Percentiles rank a stretch among this genome's conserved stretches.
Evolutionary conservation across 2,113 vertebrate species (phyloP).

Genomic region (Equus quagga): DNA sequence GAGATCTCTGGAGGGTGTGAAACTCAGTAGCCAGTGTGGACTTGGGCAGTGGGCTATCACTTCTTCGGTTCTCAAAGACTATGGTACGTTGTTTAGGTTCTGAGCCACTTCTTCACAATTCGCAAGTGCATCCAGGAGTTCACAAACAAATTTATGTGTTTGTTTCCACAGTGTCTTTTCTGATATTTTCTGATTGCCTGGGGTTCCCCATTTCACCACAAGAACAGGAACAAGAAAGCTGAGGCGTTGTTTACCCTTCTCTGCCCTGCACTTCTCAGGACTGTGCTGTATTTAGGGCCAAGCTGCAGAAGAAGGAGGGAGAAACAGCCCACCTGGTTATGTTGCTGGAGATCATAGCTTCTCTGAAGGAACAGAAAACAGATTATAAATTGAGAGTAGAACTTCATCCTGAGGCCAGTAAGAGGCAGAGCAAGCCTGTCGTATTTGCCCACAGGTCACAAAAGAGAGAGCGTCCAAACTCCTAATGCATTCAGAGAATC

Average conservation of each 20-base stretch:
- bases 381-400: too few relatives aligned
- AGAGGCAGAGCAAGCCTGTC: neutral
- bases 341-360: neutral
- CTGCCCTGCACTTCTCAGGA: neutral
- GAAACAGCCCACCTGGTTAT: neutral
- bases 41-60: neutral
- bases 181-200: neutral
- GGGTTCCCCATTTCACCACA: neutral
- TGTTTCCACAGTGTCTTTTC: neutral
- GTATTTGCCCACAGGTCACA: neutral
- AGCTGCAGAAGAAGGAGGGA: neutral
- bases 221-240: neutral
- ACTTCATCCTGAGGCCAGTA: neutral
- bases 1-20: neutral
- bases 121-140: neutral
- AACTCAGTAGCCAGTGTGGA: neutral
- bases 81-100: neutral
- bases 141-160: neutral
- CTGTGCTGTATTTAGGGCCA: neutral
- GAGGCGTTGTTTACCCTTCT: neutral
- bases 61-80: neutral
- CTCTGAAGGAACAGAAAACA: neutral
- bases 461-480: neutral
- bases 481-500: neutral
- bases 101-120: neutral